phyloP scores from a whole-genome alignment of 1,140 invertebrate species.

The Aethina tumida region DNA sequence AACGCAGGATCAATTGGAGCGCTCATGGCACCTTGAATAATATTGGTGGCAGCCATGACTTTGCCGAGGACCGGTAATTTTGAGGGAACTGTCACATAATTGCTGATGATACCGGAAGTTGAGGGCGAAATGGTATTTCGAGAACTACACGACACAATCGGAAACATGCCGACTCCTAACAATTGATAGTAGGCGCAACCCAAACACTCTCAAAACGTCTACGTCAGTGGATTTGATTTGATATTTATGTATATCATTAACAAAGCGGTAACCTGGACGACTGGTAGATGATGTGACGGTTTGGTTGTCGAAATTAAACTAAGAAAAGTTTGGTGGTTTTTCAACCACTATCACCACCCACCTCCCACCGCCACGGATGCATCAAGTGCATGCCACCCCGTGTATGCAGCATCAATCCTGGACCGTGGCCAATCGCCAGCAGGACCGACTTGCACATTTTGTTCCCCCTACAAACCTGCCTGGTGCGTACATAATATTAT shows the following conservation, averaged over 20 bases:
- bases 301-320: conserved; percentile 16
- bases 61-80: conserved; percentile 30
- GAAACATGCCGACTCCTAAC: conserved; percentile 9
- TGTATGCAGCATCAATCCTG: conserved; percentile 19
- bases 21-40: conserved; percentile 29
- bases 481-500: no score
- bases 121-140: background rate
- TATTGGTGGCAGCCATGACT: conserved; percentile 24
- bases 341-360: conserved; percentile 12
- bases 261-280: background rate
- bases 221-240: background rate
- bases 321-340: conserved; percentile 15
- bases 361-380: conserved; percentile 7
- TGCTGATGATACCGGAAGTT: conserved; percentile 8
- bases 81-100: conserved; percentile 20
- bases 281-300: conserved; percentile 3
- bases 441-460: no score
- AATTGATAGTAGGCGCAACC: background rate
- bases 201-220: background rate
- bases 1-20: conserved; percentile 23
- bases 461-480: no score
- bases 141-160: conserved; percentile 1
- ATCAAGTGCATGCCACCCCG: conserved; percentile 19
- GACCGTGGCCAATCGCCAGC: conserved; percentile 17
- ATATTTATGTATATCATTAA: conserved; percentile 1